A percentile compares a stretch with the other conserved stretches of the same genome.
Conservation (phyloP, 2,113 vertebrate genomes). For the Proteles cristata region DNA sequence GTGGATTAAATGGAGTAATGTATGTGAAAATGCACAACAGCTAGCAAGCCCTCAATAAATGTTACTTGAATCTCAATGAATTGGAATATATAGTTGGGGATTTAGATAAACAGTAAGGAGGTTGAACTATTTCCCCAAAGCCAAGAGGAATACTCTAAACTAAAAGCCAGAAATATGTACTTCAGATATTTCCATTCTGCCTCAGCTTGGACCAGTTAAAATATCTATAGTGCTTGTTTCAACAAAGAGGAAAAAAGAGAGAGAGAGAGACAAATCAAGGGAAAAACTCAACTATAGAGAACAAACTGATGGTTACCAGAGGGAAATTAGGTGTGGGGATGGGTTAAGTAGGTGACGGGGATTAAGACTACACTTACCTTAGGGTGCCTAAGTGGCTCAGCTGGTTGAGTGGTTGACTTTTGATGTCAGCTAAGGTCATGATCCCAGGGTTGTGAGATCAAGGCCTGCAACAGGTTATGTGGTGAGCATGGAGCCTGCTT, state of each 20-base stretch:
- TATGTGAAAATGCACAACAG: neutral
- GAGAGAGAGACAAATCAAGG: neutral
- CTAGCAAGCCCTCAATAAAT: neutral
- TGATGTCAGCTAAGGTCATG: too few relatives aligned
- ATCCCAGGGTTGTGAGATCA: too few relatives aligned
- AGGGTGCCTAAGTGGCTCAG: too few relatives aligned
- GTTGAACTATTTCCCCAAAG: neutral
- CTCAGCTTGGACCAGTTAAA: conserved; percentile 15
- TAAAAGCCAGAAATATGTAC: neutral
- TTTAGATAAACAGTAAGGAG: neutral
- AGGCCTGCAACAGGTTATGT: too few relatives aligned
- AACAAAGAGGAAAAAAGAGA: neutral
- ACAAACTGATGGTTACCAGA: neutral
- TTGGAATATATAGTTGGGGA: neutral
- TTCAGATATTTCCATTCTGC: neutral
- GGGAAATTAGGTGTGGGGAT: neutral
- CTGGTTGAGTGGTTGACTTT: too few relatives aligned
- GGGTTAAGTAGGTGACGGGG: neutral
- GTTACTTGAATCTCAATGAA: conserved; percentile 23
- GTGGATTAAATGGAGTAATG: neutral
- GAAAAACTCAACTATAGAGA: neutral
- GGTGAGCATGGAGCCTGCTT: too few relatives aligned
- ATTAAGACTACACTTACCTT: neutral
- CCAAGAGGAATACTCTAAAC: neutral
- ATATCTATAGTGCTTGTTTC: neutral